Evolutionary conservation across 64 coral and sea anemone species (phyloP).

Genomic region (Stylophora pistillata): DNA sequence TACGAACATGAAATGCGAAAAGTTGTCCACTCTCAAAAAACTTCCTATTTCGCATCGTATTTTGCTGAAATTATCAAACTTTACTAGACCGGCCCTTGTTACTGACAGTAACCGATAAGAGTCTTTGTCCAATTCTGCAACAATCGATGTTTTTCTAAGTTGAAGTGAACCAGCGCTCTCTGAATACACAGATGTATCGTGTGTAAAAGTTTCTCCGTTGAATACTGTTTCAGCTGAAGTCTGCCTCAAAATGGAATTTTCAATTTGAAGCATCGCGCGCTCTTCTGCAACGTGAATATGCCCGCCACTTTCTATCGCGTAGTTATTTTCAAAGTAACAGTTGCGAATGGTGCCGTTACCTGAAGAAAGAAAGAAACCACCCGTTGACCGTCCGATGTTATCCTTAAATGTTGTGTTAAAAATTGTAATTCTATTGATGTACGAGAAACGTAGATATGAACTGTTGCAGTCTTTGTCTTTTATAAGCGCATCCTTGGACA

Average conservation of each 20-base stretch:
- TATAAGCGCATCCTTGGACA: neutral
- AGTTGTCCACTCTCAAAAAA: conserved; percentile 20
- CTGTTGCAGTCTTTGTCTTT: neutral
- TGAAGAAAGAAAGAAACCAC: conserved; percentile 2
- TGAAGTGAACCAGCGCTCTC: conserved; percentile 10
- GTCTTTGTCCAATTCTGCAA: conserved; percentile 22
- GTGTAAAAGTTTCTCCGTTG: neutral
- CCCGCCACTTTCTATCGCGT: conserved; percentile 14
- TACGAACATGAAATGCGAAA: conserved; percentile 24
- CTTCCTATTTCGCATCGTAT: conserved; percentile 54
- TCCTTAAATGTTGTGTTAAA: neutral
- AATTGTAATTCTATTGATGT: neutral
- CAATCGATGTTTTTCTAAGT: conserved; percentile 1
- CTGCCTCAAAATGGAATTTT: conserved; percentile 31
- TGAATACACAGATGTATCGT: conserved; percentile 45
- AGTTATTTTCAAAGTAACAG: conserved; percentile 46
- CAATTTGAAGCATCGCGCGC: neutral
- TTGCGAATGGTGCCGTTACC: conserved; percentile 15
- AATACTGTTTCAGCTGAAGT: neutral
- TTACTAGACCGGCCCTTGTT: conserved; percentile 18
- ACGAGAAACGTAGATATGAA: neutral
- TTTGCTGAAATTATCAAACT: conserved; percentile 22
- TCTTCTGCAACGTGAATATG: conserved; percentile 24
- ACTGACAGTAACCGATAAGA: conserved; percentile 5
- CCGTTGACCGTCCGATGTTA: conserved; percentile 1